These are phyloP conservation scores for Xestia c-nigrum DNA, from an alignment of 2,888 invertebrate species.

Conservation along the genomic window DNA sequence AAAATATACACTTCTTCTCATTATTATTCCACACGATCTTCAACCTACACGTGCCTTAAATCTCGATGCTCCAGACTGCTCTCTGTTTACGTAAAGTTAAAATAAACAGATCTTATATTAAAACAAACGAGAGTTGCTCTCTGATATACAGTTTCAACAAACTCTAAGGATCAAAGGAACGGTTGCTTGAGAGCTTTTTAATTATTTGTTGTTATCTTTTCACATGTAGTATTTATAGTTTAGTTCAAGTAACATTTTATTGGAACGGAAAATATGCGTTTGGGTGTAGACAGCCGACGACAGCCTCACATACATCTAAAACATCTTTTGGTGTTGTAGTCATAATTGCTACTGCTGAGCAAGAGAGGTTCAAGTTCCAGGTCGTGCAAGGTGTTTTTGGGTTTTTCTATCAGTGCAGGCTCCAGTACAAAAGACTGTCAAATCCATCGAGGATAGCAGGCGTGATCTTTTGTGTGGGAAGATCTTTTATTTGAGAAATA, in stretches of 20 bases:
- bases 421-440: not conserved
- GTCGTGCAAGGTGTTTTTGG: not conserved
- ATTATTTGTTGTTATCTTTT: not conserved
- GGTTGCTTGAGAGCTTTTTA: not conserved
- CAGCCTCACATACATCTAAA: not conserved
- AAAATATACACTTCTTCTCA: conserved; percentile 15
- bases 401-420: not conserved
- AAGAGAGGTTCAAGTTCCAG: not conserved
- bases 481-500: not conserved
- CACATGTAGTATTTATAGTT: not conserved
- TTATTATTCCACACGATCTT: conserved; percentile 29
- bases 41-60: conserved; percentile 32
- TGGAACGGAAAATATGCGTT: not conserved
- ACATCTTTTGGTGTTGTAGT: not conserved
- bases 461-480: not conserved
- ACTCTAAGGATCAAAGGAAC: conserved; percentile 14
- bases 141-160: conserved; percentile 13
- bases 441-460: not conserved
- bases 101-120: conserved; percentile 26
- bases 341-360: not conserved
- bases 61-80: conserved; percentile 6
- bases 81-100: conserved; percentile 7
- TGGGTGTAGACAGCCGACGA: not conserved
- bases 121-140: conserved; percentile 22
- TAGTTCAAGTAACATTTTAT: not conserved